A percentile compares a stretch with the other conserved stretches of the same genome.
Evolutionary conservation across 2,888 invertebrate genomes (phyloP).

Genomic region (Cryptocephalus moraei): DNA sequence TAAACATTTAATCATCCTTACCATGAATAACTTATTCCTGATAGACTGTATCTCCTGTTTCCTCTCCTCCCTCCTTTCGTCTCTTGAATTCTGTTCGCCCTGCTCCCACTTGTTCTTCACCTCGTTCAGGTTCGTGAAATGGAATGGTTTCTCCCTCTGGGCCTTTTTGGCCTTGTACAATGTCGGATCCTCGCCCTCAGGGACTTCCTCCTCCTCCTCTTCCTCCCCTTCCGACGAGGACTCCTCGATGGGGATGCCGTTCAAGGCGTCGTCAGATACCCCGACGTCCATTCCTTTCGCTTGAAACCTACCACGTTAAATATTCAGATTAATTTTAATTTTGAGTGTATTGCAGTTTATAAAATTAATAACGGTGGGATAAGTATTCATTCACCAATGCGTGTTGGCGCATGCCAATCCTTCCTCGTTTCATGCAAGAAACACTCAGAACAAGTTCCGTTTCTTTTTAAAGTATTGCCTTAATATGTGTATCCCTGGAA

Average conservation of each 20-base stretch:
- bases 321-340: too few relatives aligned
- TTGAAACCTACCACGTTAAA: conserved; percentile 56
- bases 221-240: conserved; percentile 61
- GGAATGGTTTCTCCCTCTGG: conserved; percentile 64
- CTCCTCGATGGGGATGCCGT: conserved; percentile 62
- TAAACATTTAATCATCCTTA: conserved; percentile 30
- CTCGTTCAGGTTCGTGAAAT: conserved; percentile 74
- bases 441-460: too few relatives aligned
- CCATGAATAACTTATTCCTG: conserved; percentile 74
- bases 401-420: too few relatives aligned
- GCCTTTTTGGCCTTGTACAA: conserved; percentile 40
- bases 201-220: conserved; percentile 44
- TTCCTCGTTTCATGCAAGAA: too few relatives aligned
- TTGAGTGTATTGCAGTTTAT: too few relatives aligned
- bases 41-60: conserved; percentile 85
- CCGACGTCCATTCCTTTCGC: conserved; percentile 75
- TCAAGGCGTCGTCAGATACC: conserved; percentile 63
- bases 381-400: too few relatives aligned
- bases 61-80: conserved; percentile 67
- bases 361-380: too few relatives aligned
- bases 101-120: conserved; percentile 74
- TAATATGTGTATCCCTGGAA: too few relatives aligned
- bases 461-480: too few relatives aligned
- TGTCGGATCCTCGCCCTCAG: conserved; percentile 45
- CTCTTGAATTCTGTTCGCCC: conserved; percentile 45